Percentiles rank a stretch among this genome's conserved stretches.
Conservation (phyloP, 2,113 vertebrate genomes). For the Propithecus coquereli region DNA sequence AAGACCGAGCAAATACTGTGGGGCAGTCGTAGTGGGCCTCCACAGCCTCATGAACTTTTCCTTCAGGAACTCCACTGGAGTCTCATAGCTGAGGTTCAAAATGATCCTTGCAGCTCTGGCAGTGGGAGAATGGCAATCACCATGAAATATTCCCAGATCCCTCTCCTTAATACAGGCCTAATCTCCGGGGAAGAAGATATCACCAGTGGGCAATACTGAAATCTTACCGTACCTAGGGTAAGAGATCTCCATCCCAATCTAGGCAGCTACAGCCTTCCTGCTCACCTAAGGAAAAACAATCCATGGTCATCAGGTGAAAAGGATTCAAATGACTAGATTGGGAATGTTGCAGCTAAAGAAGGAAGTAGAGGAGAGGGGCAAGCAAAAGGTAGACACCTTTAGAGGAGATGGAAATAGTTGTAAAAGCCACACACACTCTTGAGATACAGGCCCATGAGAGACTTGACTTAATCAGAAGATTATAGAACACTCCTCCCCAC, state of each 20-base stretch:
- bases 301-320: not conserved
- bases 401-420: not conserved
- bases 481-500: not conserved
- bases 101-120: not conserved
- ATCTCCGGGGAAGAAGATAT: not conserved
- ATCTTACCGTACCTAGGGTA: not conserved
- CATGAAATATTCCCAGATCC: not conserved
- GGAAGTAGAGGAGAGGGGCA: rapidly evolving
- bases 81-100: not conserved
- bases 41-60: not conserved
- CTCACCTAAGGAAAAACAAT: not conserved
- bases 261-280: not conserved
- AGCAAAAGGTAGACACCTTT: not conserved
- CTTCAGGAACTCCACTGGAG: not conserved
- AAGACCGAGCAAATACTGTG: not conserved
- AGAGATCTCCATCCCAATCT: not conserved
- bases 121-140: not conserved
- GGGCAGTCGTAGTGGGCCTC: not conserved
- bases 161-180: not conserved
- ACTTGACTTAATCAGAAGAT: not conserved
- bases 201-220: no score
- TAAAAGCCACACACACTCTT: not conserved
- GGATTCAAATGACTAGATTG: not conserved
- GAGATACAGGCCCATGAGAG: not conserved
- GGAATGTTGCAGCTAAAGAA: not conserved